Conservation (phyloP, 1,140 invertebrate species). For the Bombus affinis region DNA sequence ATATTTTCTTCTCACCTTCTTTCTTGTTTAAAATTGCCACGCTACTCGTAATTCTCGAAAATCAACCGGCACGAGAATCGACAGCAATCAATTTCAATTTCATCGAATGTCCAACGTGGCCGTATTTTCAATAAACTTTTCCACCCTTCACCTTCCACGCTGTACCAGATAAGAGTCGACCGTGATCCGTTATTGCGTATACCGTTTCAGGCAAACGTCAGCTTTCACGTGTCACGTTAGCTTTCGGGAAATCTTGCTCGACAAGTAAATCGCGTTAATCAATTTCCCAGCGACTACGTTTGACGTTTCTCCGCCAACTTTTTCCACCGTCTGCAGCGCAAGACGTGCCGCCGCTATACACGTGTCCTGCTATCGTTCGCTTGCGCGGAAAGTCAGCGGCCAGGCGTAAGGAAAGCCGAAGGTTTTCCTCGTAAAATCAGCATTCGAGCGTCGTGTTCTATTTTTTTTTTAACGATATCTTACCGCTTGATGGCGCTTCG, state of each 20-base stretch:
- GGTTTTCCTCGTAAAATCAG: neutral
- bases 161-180: neutral
- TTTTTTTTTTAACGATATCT: too few species aligned
- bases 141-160: neutral
- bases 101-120: too few species aligned
- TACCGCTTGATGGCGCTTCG: too few species aligned
- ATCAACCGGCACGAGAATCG: neutral
- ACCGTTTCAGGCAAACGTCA: slow-evolving; percentile 31
- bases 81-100: slow-evolving; percentile 17
- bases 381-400: too few species aligned
- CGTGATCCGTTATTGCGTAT: slow-evolving; percentile 32
- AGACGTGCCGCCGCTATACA: neutral
- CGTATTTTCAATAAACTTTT: slow-evolving; percentile 9
- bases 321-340: neutral
- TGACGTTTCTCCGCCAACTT: neutral
- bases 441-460: neutral
- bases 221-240: slow-evolving; percentile 43
- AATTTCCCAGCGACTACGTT: slow-evolving; percentile 16
- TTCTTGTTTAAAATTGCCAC: neutral
- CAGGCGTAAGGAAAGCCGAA: neutral
- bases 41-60: neutral
- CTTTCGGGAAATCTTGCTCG: slow-evolving; percentile 34
- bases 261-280: slow-evolving; percentile 40
- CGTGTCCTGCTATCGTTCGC: too few species aligned
- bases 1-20: neutral